Evolutionary conservation across 2,113 vertebrate genomes (phyloP).

Genomic region (Campylomormyrus tamandua): DNA sequence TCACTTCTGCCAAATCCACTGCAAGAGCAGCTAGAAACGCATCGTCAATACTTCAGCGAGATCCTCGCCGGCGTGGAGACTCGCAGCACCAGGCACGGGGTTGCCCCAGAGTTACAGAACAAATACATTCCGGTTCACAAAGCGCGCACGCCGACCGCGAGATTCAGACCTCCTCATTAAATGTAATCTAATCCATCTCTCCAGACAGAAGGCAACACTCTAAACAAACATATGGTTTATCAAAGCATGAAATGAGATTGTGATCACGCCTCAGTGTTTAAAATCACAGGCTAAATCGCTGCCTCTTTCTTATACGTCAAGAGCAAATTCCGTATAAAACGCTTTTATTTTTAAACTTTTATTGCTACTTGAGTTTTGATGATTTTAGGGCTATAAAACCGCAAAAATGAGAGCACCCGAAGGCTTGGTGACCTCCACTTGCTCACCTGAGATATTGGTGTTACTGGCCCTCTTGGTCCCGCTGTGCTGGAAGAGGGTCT

Average conservation of each 20-base stretch:
- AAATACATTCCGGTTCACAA: not conserved
- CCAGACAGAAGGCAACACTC: conserved; percentile 4
- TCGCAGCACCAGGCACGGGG: too few relatives aligned
- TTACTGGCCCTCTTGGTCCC: conserved; percentile 49
- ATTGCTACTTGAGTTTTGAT: not conserved
- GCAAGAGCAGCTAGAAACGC: not conserved
- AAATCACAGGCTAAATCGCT: not conserved
- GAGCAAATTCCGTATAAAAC: not conserved
- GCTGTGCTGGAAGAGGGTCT: conserved; percentile 55
- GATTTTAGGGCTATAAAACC: not conserved
- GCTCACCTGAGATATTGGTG: conserved; percentile 13
- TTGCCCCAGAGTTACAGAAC: not conserved
- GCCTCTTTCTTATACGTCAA: not conserved
- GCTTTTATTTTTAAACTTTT: not conserved
- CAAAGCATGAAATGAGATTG: conserved; percentile 19
- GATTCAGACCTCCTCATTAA: conserved; percentile 6
- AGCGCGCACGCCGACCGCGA: not conserved
- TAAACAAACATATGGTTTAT: conserved; percentile 6
- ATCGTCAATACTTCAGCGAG: not conserved
- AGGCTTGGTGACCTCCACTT: not conserved
- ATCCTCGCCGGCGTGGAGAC: not conserved
- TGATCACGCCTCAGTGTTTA: not conserved
- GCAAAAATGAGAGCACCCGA: not conserved
- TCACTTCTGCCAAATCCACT: not conserved
- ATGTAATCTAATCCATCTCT: conserved; percentile 17